Conservation (phyloP, 2,888 invertebrate species). For the Gasteruption jaculator region DNA sequence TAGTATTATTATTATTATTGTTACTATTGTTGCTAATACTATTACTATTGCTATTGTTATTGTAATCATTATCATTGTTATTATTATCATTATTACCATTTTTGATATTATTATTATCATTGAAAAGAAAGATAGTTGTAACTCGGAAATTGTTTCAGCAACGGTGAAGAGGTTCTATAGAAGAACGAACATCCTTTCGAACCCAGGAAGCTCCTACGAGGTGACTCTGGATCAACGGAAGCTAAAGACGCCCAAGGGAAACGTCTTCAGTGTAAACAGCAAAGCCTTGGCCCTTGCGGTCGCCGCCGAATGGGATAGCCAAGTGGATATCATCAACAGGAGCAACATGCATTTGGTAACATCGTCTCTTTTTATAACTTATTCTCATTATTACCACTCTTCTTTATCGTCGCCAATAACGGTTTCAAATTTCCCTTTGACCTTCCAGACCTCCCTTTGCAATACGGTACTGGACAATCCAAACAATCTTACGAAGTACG, state of each 20-base stretch:
- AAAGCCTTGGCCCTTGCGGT: constrained; percentile 90
- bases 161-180: constrained; percentile 70
- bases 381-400: constrained; percentile 8
- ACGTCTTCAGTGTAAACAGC: constrained; percentile 69
- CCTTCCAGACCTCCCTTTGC: constrained; percentile 78
- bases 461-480: constrained; percentile 94
- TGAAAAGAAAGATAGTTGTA: too few species aligned
- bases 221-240: constrained; percentile 84
- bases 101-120: too few species aligned
- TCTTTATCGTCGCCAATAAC: constrained; percentile 5
- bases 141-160: too few species aligned
- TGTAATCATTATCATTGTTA: too few species aligned
- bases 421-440: too few species aligned
- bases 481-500: constrained; percentile 68
- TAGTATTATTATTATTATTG: too few species aligned
- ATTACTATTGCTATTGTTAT: too few species aligned
- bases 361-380: constrained; percentile 6
- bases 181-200: constrained; percentile 66
- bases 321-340: constrained; percentile 70
- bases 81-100: too few species aligned
- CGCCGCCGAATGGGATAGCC: constrained; percentile 91
- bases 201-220: constrained; percentile 73
- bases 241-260: constrained; percentile 85
- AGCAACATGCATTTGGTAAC: constrained; percentile 85
- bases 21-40: too few species aligned